Evolutionary conservation across 2,888 invertebrate genomes (phyloP).

Genomic region (Eutolmus rufibarbis): DNA sequence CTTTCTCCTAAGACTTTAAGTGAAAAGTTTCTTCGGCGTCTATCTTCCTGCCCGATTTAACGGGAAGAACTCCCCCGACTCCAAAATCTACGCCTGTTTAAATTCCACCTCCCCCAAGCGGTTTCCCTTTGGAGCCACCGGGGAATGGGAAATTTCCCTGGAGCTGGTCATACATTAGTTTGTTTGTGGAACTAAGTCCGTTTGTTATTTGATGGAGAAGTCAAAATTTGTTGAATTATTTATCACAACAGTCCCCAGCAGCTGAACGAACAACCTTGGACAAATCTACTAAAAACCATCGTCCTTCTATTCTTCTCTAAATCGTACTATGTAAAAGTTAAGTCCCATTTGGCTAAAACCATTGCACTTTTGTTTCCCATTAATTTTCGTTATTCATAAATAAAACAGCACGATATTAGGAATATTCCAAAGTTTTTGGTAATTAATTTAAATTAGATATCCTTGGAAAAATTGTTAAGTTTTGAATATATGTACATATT

Average conservation of each 20-base stretch:
- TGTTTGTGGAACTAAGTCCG: background rate
- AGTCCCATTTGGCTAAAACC: background rate
- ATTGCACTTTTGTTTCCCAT: background rate
- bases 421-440: too few species aligned
- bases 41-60: conserved; percentile 7
- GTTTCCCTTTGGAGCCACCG: background rate
- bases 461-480: too few species aligned
- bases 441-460: too few species aligned
- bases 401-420: background rate
- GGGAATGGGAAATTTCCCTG: background rate
- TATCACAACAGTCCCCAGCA: background rate
- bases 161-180: background rate
- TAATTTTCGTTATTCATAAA: background rate
- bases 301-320: background rate
- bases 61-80: background rate
- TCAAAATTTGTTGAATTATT: background rate
- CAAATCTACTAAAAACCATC: background rate
- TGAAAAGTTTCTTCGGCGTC: conserved; percentile 43
- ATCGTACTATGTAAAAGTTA: background rate
- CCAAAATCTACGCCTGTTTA: background rate
- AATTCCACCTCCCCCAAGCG: background rate
- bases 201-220: background rate
- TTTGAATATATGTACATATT: too few species aligned
- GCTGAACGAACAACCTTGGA: background rate
- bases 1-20: conserved; percentile 47